Evolutionary conservation across 1,140 invertebrate species (phyloP).

Genomic region (Nasonia vitripennis): DNA sequence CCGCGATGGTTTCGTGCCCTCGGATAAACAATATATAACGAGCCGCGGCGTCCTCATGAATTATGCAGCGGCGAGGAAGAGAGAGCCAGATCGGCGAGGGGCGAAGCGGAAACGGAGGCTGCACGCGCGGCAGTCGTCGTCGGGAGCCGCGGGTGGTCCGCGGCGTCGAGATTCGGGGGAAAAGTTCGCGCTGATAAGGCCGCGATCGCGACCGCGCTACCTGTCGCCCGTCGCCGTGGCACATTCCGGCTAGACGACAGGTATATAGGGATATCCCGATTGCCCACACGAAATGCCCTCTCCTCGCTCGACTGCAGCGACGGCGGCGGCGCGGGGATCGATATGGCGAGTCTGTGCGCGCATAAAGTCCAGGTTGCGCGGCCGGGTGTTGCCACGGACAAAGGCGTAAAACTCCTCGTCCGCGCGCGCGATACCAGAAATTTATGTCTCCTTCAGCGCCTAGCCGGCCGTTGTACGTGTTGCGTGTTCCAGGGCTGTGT

Average conservation of each 20-base stretch:
- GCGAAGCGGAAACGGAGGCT: too few species aligned
- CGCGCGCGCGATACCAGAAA: slow-evolving; percentile 48
- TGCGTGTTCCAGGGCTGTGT: neutral
- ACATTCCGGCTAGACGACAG: slow-evolving; percentile 19
- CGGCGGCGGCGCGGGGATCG: neutral
- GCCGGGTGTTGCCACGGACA: slow-evolving; percentile 43
- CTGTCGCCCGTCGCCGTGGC: slow-evolving; percentile 24
- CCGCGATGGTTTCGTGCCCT: slow-evolving; percentile 3
- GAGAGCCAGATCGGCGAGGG: too few species aligned
- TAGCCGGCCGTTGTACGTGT: neutral
- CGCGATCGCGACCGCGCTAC: slow-evolving; percentile 34
- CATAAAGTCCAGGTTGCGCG: slow-evolving; percentile 34
- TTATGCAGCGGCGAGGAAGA: slow-evolving; percentile 13
- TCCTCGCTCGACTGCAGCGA: neutral
- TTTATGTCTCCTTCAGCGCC: slow-evolving; percentile 47
- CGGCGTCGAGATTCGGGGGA: too few species aligned
- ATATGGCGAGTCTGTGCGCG: slow-evolving; percentile 3
- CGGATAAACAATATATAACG: slow-evolving; percentile 38
- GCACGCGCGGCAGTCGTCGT: too few species aligned
- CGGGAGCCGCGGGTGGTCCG: too few species aligned
- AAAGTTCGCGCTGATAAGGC: neutral
- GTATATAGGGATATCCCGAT: slow-evolving; percentile 40
- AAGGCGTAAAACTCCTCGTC: slow-evolving; percentile 48
- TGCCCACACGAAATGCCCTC: slow-evolving; percentile 46
- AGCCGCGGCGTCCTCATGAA: slow-evolving; percentile 33